A percentile compares a stretch with the other conserved stretches of the same genome.
These are phyloP conservation scores for Raillietiella orientalis DNA, from an alignment of 2,888 invertebrate genomes.

Conservation along the genomic window DNA sequence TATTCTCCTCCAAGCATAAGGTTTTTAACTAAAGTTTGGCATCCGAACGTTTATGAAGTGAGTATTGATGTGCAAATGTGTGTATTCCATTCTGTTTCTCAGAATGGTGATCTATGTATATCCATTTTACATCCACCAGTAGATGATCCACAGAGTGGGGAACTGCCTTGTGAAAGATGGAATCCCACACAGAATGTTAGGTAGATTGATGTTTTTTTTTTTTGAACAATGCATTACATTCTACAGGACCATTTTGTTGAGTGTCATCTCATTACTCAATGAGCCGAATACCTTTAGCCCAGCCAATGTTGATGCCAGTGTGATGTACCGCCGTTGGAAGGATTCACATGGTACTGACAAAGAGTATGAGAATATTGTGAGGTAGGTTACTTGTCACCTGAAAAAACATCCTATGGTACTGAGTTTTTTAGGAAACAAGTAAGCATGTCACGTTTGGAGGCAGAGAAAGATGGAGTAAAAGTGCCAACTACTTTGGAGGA, in stretches of 20 bases:
- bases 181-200: conserved; percentile 97
- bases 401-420: conserved; percentile 3
- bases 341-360: conserved; percentile 92
- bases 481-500: conserved; percentile 94
- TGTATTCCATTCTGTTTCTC: conserved; percentile 14
- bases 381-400: conserved; percentile 21
- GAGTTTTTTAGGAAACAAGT: conserved; percentile 55
- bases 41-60: conserved; percentile 99
- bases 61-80: too few relatives aligned
- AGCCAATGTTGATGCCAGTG: conserved; percentile 97
- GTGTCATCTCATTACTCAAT: conserved; percentile 90
- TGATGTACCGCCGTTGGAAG: conserved; percentile 96
- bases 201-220: conserved; percentile 12
- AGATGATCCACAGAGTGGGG: conserved; percentile 96
- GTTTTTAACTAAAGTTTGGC: conserved; percentile 98
- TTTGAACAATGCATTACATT: conserved; percentile 1
- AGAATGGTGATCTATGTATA: conserved; percentile 98
- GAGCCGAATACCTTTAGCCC: conserved; percentile 99
- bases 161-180: conserved; percentile 96
- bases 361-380: conserved; percentile 95
- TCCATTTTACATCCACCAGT: conserved; percentile 96
- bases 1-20: conserved; percentile 93
- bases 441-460: conserved; percentile 68
- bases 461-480: conserved; percentile 80
- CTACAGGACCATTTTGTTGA: conserved; percentile 62